Base-by-base conservation (phyloP, 2,113 vertebrate species). In the Pogona vitticeps region DNA sequence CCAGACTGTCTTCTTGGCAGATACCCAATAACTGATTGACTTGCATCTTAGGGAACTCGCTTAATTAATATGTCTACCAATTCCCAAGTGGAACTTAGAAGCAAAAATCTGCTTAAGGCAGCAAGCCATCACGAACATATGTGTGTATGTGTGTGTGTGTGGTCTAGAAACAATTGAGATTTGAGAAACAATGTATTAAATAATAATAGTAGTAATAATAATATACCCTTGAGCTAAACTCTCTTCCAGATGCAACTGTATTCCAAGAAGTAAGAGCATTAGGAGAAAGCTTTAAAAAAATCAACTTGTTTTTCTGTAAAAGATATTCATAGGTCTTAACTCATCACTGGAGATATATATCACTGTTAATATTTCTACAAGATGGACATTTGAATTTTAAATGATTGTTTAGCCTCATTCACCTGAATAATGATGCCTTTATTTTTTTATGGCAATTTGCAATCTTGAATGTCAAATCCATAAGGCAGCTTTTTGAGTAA, bases 51-150 rank as follows among this genome's bases (percentile, higher is more conserved):
- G 21, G 42, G 93, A 95, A 91, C 93, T 94, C 85, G 96, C 90
- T 95, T 96, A 96, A 96, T 96, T 95, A 96, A 96, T 95, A 95
- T 75, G 92, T 94, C 94, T 94, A 92, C 91, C 94, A 95, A 96
- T 95, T 95, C 95, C 95, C 94, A 95, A 95, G 90, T 87, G 94
- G 83, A 92, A 89, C 87, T 92, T 89, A 93, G 94, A 96, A 96
- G 93, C 90, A 93, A 90, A 95, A 95, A 96, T 95, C 93, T 95
- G 86, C 92, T 95, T 95, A 96, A 95, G 93, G 91, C 82, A 94
- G 93, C 91, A 95, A 96, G 94, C 94, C 95, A 91, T 95, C 93
- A 92, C 91, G 94, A 94, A 90, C 90, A 61, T 36, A 58, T 63
- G 79, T 67, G 28, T 17, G 42, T 36, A 40, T 52, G 40, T 68